Evolutionary conservation across 2,888 invertebrate species (phyloP), one percentile per base, ranked within the genome.

Genomic region (Eilema depressum): DNA sequence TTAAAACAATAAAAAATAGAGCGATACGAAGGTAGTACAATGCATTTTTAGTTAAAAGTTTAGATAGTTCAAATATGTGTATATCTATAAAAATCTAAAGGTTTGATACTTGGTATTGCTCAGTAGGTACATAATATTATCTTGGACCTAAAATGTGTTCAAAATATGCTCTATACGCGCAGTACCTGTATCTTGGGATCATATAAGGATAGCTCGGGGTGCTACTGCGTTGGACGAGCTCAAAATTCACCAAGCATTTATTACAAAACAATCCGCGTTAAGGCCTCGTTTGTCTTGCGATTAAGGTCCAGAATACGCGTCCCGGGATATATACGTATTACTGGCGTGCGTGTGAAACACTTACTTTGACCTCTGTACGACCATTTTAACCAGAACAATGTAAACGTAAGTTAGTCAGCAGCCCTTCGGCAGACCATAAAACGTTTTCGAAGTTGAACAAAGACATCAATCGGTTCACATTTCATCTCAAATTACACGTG

Each of bases 381-480:
- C 69, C 72, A 59, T 69, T 74, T 75, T 63, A 79, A 77, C 66
- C 77, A 75, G 78, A 88, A 94, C 93, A 93, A 92, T 93, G 92
- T 90, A 88, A 80, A 78, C 77, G 65, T 73, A 81, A 81, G 82
- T 89, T 89, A 92, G 89, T 90, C 91, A 92, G 91, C 90, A 92
- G 90, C 90, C 88, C 90, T 88, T 88, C 83, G 89, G 89, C 89
- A 82, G 82, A 82, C 82, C 88, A 86, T 93, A 93, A 93, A 91
- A 90, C 81, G 85, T 86, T 86, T 78, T 81, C 83, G 83, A 89
- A 89, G 86, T 79, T 86, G 91, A 93, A 95, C 94, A 93, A 93
- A 94, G 94, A 94, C 94, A 95, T 95, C 93, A 93, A 93, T 90
- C 86, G 92, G 89, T 89, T 89, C 93, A 93, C 94, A 94, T 94